Base-by-base conservation (phyloP, 1,140 invertebrate genomes). In the Calliphora vicina region DNA sequence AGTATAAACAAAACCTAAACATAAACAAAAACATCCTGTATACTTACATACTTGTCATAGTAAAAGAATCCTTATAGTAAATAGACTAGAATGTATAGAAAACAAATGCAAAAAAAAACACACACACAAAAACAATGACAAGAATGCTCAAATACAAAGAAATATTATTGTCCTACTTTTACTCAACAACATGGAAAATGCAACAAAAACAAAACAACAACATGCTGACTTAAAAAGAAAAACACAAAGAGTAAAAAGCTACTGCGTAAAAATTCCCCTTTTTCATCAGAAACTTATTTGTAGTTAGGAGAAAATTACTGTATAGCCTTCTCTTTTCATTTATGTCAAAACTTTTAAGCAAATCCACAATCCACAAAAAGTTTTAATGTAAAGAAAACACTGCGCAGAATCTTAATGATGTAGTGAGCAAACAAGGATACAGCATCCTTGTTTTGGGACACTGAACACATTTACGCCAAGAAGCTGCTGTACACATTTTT, bases 131-230 rank as follows among this genome's bases (percentile, higher is more conserved):
- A 15, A 67, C 61, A 67, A 67, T 23, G 35, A 35, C 10, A 35
- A 35, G 35, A 35, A 35, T 35, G 5, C 45, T 50, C 45, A 67
- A 67, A 67, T 17, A 20, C 57, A 67, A 20, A 20, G 17, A n/a
- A 67, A 20, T 20, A 67, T 67, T 23, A 67, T 23, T 67, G 61
- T 67, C 61, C 61, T 67, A 67, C 61, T 67, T 67, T 67, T 67
- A n/a, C 20, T 20, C 61, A 67, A 67, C 23, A 67, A 5, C 1
- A 67, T 23, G n/a, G n/a, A 67, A 67, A 25, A 67, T 13, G 15
- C 15, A n/a, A 57, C 15, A 57, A 57, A n/a, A n/a, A 6, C 0
- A 23, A 67, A 67, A 57, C 50, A 57, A 57, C n/a, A 57, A 57
- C 50, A 57, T n/a, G 50, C 35, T 17, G 13, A 17, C 1, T 57